A percentile compares a stretch with the other conserved stretches of the same genome.
These are phyloP conservation scores for Eupithecia dodoneata DNA, from an alignment of 2,888 invertebrate genomes.

Conservation along the genomic window DNA sequence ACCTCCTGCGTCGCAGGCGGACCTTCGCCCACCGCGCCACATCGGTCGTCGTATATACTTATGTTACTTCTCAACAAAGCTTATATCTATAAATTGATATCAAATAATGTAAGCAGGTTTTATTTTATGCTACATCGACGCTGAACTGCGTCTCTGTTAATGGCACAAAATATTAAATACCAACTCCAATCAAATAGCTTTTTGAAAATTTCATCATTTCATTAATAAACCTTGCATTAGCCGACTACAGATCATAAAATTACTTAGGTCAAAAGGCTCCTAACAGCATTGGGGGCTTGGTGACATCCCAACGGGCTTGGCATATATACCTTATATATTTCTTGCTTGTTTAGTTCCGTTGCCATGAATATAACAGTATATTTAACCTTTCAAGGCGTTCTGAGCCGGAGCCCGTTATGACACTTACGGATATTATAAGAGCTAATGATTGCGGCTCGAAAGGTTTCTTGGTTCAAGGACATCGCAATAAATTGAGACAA, in stretches of 20 bases:
- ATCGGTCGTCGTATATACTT: no score
- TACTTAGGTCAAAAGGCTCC: slow-evolving; percentile 39
- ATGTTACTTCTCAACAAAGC: background rate
- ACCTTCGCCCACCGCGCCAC: no score
- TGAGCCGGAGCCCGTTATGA: slow-evolving; percentile 8
- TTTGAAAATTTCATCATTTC: background rate
- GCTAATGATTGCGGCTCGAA: background rate
- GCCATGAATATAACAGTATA: slow-evolving; percentile 15
- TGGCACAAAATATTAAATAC: background rate
- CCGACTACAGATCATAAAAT: slow-evolving; percentile 29
- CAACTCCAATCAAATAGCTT: background rate
- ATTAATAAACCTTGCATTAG: slow-evolving; percentile 14
- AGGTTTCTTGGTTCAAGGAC: slow-evolving; percentile 9
- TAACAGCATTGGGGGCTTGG: slow-evolving; percentile 49
- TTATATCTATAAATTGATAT: background rate
- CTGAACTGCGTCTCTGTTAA: background rate
- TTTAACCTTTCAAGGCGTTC: slow-evolving; percentile 4
- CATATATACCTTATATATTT: slow-evolving; percentile 42
- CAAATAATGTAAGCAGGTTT: background rate
- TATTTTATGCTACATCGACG: background rate
- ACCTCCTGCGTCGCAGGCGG: no score
- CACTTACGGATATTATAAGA: slow-evolving; percentile 10
- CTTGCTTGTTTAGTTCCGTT: slow-evolving; percentile 14
- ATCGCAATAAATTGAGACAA: background rate
- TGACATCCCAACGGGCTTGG: slow-evolving; percentile 50